These are phyloP conservation scores for Mastacembelus armatus DNA, from an alignment of 2,797 vertebrate genomes.

Conservation along the genomic window DNA sequence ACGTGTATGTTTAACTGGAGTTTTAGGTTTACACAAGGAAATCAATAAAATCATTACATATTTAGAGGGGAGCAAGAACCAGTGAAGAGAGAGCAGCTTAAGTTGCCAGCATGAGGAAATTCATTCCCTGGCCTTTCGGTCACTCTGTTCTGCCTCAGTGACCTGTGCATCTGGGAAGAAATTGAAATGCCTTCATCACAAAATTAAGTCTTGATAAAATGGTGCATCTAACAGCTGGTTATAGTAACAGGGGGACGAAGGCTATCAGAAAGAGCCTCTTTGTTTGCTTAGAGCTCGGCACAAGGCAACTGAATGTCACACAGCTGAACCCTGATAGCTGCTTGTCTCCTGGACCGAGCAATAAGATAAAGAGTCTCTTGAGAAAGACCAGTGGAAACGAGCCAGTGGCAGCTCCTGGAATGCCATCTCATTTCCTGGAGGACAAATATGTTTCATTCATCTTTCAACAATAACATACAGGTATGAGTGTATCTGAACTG, in stretches of 20 bases:
- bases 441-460: conserved; percentile 61
- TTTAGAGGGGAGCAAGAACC: no score
- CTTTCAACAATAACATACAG: conserved; percentile 38
- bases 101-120: conserved; percentile 80
- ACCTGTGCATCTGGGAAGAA: conserved; percentile 74
- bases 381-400: conserved; percentile 51
- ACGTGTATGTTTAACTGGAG: no score
- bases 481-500: no score
- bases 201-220: conserved; percentile 83
- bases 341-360: conserved; percentile 58
- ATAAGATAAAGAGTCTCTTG: conserved; percentile 73
- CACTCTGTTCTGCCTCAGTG: conserved; percentile 79
- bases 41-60: no score
- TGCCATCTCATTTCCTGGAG: conserved; percentile 68
- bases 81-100: neutral
- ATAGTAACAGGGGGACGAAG: conserved; percentile 33
- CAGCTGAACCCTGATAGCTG: conserved; percentile 54
- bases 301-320: conserved; percentile 43
- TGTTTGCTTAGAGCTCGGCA: conserved; percentile 55
- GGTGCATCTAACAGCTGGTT: conserved; percentile 67
- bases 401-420: conserved; percentile 63
- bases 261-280: conserved; percentile 66
- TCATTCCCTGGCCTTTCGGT: conserved; percentile 71
- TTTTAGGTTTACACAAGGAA: no score
- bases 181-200: conserved; percentile 80